Conservation (phyloP, 64 coral and sea anemone genomes). For the Anthopleura sola region DNA sequence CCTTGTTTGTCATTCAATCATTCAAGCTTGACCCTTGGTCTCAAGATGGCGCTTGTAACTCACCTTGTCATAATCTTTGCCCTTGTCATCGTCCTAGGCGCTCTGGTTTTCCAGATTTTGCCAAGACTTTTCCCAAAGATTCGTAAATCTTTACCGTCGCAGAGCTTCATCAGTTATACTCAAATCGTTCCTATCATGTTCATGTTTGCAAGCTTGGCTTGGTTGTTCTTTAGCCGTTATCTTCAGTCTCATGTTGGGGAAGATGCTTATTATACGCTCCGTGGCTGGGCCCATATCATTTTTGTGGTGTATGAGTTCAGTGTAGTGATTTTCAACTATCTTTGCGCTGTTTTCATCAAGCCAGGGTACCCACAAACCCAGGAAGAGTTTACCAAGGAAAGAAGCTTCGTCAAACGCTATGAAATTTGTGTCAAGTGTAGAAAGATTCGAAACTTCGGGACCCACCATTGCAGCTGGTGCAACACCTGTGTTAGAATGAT, state of each 20-base stretch:
- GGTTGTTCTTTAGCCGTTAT: constrained; percentile 50
- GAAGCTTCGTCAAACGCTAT: constrained; percentile 73
- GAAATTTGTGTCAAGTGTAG: constrained; percentile 81
- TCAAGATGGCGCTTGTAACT: constrained; percentile 1
- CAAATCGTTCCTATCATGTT: constrained; percentile 78
- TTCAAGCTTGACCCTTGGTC: neutral
- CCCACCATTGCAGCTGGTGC: constrained; percentile 94
- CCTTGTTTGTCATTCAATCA: too few species aligned
- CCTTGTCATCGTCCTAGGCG: constrained; percentile 66
- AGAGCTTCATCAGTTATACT: constrained; percentile 67
- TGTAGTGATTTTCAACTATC: constrained; percentile 61
- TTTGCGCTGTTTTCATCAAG: constrained; percentile 49
- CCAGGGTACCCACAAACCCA: constrained; percentile 83
- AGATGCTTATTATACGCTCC: constrained; percentile 58
- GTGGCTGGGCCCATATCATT: constrained; percentile 64
- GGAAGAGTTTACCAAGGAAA: constrained; percentile 58
- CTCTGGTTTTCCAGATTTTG: constrained; percentile 72
- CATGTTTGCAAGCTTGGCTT: constrained; percentile 58
- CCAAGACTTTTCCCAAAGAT: constrained; percentile 76
- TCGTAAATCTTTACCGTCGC: constrained; percentile 63
- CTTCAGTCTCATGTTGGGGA: constrained; percentile 50
- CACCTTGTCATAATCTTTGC: neutral
- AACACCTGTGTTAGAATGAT: constrained; percentile 90
- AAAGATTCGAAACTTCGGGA: constrained; percentile 72
- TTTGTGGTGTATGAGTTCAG: constrained; percentile 54